Base-by-base conservation (phyloP, 1,140 invertebrate species). In the Zeugodacus cucurbitae region DNA sequence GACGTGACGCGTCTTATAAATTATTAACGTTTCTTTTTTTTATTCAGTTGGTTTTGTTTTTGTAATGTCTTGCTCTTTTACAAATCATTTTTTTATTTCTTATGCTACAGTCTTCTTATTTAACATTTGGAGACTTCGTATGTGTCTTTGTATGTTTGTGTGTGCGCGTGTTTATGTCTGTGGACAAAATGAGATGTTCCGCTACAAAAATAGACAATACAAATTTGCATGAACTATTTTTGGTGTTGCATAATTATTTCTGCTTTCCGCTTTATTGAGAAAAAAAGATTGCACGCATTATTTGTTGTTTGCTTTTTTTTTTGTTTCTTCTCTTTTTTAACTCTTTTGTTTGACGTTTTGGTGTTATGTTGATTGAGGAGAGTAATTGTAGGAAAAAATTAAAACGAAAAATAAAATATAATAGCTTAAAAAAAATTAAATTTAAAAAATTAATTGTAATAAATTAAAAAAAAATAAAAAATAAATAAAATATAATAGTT, bases 261-360 rank as follows among this genome's bases (percentile, higher is more conserved):
- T 48, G 41, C 34, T 82, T 82, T 82, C 74, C 74, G 74, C 74
- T 82, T 82, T 37, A 74, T 82, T 48, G 74, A 82, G 10, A 64
- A 64, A 64, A 74, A 74, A 74, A 74, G 34, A 41, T 82, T 82
- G 26, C 74, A 82, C n/a, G 44, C 41, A 82, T 26, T 82, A 48
- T 70, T 22, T 17, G 5, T 2, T 54, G 1, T 48, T 54, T 62
- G n/a, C 6, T 59, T 5, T 0, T 22, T 62, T 26, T 62, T 10
- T 26, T n/a, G 1, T n/a, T n/a, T 62, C 1, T 26, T n/a, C 7
- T 62, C 8, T 7, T 62, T 1, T 0, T 26, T n/a, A n/a, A 26
- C 7, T 59, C 14, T 26, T n/a, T 62, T 62, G 6, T 62, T 62
- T 62, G 58, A 62, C 0, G 22, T 6, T 1, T 10, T 62, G 48